These are phyloP conservation scores for Amiota mariae DNA, from an alignment of 2,888 invertebrate species.

Conservation along the genomic window DNA sequence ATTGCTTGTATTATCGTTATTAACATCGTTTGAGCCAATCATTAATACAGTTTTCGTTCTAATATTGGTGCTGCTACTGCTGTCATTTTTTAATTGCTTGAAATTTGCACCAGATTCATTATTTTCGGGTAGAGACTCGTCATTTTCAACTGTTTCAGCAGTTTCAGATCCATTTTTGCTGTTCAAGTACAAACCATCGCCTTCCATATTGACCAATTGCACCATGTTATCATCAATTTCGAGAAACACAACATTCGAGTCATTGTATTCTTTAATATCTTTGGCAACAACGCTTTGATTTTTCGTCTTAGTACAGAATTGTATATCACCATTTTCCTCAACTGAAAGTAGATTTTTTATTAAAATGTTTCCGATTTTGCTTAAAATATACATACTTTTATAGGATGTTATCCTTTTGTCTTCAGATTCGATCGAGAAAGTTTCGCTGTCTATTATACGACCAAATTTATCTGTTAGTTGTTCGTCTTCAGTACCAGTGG, in stretches of 20 bases:
- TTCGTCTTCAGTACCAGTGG: too few relatives aligned
- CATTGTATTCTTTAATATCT: constrained; percentile 46
- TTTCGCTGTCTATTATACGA: constrained; percentile 20
- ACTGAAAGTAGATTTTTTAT: constrained; percentile 50
- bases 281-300: constrained; percentile 43
- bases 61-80: background rate
- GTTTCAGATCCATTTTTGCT: too few relatives aligned
- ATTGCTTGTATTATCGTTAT: background rate
- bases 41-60: background rate
- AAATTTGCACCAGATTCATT: too few relatives aligned
- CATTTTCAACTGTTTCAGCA: background rate
- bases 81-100: background rate
- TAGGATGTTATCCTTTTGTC: constrained; percentile 52
- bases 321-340: constrained; percentile 66
- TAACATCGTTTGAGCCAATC: background rate
- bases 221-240: constrained; percentile 49
- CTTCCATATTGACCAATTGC: constrained; percentile 63
- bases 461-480: background rate
- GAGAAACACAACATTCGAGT: constrained; percentile 57
- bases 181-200: constrained; percentile 62
- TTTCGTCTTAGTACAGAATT: constrained; percentile 55
- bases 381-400: constrained; percentile 42
- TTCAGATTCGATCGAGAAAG: constrained; percentile 42
- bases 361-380: background rate
- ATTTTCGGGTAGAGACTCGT: background rate